Evolutionary conservation across 1,140 invertebrate genomes (phyloP), one percentile per base, ranked within the genome.

Genomic region (Anoplophora glabripennis): DNA sequence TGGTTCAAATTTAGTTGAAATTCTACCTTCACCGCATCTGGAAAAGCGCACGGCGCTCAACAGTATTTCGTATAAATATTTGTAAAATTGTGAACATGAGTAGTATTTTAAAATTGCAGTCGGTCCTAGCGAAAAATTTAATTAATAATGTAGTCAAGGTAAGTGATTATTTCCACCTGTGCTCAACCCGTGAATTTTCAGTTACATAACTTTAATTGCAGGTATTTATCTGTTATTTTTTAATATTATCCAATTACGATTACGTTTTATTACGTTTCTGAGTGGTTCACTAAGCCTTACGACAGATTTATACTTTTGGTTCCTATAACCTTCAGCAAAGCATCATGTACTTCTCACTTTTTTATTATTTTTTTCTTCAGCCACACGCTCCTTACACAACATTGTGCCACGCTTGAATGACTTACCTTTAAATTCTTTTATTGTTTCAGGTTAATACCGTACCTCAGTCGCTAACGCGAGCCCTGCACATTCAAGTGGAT

Each of bases 401-500:
- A 41, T 7, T 41, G 15, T 17, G 7, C 2, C n/a, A 41, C 40
- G 40, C 40, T 12, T 41, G 40, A 28, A 28, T 41, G 40, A 41
- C 7, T 47, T 18, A n/a, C n/a, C 11, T 14, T 14, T 17, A 18
- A 3, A 3, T 47, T 51, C 48, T 12, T n/a, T 7, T 37, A 34
- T 37, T 7, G 8, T 52, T 52, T 35, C 14, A 52, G 49, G 18
- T 52, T 21, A 52, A 52, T 8, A 18, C n/a, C 4, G 11, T 7
- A 9, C 37, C 34, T 49, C 12, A 63, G 21, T 49, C 41, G 5
- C 21, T 28, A 28, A 28, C 21, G 5, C 21, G 63, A 35, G 51
- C 47, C 1, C 51, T 70, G 7, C 66, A 68, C 36, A 61, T 70
- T 11, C 57, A 63, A 34, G 61, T 64, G 4, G 68, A 70, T 35